A percentile compares a stretch with the other conserved stretches of the same genome.
These are phyloP conservation scores for Troilus luridus DNA, from an alignment of 2,888 invertebrate genomes.

Conservation along the genomic window DNA sequence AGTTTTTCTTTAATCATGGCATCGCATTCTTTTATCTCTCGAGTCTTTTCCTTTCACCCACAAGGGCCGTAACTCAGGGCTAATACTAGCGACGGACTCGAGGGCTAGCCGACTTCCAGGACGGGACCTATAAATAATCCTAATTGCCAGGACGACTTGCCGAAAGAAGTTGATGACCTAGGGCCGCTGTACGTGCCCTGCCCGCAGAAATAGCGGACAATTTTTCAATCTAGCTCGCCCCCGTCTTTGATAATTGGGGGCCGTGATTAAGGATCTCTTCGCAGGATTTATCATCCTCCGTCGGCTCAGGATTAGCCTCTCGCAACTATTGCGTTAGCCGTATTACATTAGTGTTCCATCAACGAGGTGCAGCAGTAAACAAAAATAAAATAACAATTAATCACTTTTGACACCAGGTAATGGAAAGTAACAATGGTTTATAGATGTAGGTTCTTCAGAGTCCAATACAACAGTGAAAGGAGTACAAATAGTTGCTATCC, in stretches of 20 bases:
- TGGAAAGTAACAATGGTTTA: background rate
- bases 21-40: background rate
- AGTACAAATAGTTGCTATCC: background rate
- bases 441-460: background rate
- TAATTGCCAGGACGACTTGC: conserved; percentile 39
- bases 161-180: conserved; percentile 36
- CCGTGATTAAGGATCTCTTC: background rate
- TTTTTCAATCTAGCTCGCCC: conserved; percentile 39
- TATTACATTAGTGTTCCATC: conserved; percentile 13
- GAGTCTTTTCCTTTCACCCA: background rate
- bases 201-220: conserved; percentile 27
- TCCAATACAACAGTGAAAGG: background rate
- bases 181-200: conserved; percentile 3
- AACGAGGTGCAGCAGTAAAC: background rate
- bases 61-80: background rate
- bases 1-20: background rate
- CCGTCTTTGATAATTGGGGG: conserved; percentile 37
- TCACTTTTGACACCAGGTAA: background rate
- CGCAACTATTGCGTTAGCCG: background rate
- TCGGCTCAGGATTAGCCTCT: background rate
- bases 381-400: background rate
- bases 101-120: conserved; percentile 18
- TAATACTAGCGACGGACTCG: background rate
- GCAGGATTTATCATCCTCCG: conserved; percentile 1
- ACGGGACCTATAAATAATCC: background rate